Conservation (phyloP, 1,140 invertebrate species). For the Melipona quadrifasciata region DNA sequence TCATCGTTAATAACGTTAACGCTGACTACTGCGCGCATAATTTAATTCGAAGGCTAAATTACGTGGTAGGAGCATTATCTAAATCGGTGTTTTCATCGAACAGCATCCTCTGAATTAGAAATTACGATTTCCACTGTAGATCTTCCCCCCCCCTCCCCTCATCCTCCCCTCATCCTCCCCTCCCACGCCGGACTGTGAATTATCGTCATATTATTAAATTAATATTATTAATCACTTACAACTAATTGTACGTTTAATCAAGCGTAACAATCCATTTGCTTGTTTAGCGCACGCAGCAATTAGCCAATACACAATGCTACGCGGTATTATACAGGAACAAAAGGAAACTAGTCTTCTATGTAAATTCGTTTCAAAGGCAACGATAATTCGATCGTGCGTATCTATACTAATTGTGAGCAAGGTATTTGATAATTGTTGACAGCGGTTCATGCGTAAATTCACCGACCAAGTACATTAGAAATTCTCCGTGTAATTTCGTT, state of each 20-base stretch:
- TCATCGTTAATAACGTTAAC: slow-evolving; percentile 18
- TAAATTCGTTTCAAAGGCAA: not conserved
- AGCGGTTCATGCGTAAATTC: not conserved
- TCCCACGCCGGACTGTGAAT: not conserved
- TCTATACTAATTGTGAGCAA: not conserved
- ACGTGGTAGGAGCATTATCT: slow-evolving; percentile 5
- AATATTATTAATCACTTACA: slow-evolving; percentile 2
- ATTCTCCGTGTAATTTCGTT: not conserved
- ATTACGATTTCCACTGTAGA: not conserved
- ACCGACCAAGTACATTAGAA: not conserved
- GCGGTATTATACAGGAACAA: not conserved
- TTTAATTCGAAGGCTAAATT: slow-evolving; percentile 27
- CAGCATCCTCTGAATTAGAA: slow-evolving; percentile 5
- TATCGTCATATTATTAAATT: slow-evolving; percentile 1
- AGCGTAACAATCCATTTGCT: not conserved
- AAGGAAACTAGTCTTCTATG: not conserved
- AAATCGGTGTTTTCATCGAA: slow-evolving; percentile 2
- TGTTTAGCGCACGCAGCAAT: not conserved
- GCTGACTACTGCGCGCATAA: slow-evolving; percentile 1
- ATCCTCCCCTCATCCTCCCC: too few relatives aligned
- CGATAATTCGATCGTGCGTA: not conserved
- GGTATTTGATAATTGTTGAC: not conserved
- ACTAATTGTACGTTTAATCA: not conserved
- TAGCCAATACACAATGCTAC: not conserved
- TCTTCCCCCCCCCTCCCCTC: not conserved